Evolutionary conservation across 2,797 vertebrate species (phyloP), one percentile per base, ranked within the genome.

Genomic region (Xenopus petersii): DNA sequence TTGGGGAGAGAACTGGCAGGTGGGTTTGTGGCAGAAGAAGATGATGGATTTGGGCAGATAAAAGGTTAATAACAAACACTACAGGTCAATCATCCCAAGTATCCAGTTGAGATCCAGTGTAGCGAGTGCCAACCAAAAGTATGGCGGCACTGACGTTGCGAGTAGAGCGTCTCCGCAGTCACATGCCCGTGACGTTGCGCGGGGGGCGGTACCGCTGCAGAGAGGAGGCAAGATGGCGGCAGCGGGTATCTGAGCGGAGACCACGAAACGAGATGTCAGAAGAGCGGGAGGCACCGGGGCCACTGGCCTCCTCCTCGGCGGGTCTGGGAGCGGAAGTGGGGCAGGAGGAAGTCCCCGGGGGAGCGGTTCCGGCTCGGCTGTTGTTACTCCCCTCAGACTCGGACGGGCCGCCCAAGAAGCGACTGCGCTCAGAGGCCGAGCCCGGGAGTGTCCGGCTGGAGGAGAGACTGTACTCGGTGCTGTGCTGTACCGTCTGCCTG

Each of bases 401-500:
- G 12, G 95, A 96, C 84, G 93, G 93, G 82, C 95, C 95, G 65
- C 94, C 94, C 80, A 97, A 98, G 89, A 98, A 97, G 86, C 93
- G 94, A 81, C 75, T 90, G 69, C 85, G 92, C 79, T 89, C 88
- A 83, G 93, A 93, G 72, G 94, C 93, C 79, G 95, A 92, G 87
- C 88, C 92, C 79, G 87, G 86, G 71, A 85, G 84, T 78, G 88
- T 86, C 55, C 96, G 96, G 87, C 92, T 97, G 90, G 96, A 97
- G 90, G 96, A 98, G 90, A 93, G 95, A 80, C 93, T 97, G 82
- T 96, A 97, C 87, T 97, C 95, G 76, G 96, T 98, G 79, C 6
- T 89, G 97, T 78, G 97, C 95, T 91, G 97, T 95, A 91, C 97
- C 96, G 83, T 95, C 97, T 98, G 95, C 87, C 91, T 97, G 91